A percentile compares a stretch with the other conserved stretches of the same genome.
Evolutionary conservation across 2,797 vertebrate genomes (phyloP).

Genomic region (Silurus lanzhouensis): DNA sequence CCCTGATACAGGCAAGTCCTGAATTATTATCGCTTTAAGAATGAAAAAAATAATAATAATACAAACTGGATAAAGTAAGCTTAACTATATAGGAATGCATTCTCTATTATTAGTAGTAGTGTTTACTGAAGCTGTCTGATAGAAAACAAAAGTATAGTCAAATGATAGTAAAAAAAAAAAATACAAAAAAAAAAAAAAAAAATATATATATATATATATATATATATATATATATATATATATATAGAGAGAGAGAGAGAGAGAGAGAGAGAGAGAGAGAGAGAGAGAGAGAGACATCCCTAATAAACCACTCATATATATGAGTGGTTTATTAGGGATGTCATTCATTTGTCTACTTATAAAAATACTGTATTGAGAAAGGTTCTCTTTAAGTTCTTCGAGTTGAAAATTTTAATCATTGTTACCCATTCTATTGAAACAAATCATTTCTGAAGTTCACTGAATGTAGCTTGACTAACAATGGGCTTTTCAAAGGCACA

Average conservation of each 20-base stretch:
- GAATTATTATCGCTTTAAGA: no score
- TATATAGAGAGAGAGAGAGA: no score
- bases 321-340: background rate
- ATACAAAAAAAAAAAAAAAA: no score
- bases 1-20: background rate
- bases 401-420: background rate
- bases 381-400: background rate
- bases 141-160: no score
- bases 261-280: no score
- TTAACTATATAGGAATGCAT: background rate
- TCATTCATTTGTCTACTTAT: background rate
- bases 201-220: no score
- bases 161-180: no score
- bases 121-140: background rate
- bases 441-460: background rate
- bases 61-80: background rate
- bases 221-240: background rate
- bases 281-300: background rate
- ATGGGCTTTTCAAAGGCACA: background rate
- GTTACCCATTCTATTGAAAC: background rate
- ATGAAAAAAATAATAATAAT: background rate
- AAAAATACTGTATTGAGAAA: background rate
- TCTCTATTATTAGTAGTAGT: background rate
- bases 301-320: background rate
- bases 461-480: background rate